These are phyloP conservation scores for Clarias batrachus DNA, from an alignment of 2,113 vertebrate genomes.

Conservation along the genomic window DNA sequence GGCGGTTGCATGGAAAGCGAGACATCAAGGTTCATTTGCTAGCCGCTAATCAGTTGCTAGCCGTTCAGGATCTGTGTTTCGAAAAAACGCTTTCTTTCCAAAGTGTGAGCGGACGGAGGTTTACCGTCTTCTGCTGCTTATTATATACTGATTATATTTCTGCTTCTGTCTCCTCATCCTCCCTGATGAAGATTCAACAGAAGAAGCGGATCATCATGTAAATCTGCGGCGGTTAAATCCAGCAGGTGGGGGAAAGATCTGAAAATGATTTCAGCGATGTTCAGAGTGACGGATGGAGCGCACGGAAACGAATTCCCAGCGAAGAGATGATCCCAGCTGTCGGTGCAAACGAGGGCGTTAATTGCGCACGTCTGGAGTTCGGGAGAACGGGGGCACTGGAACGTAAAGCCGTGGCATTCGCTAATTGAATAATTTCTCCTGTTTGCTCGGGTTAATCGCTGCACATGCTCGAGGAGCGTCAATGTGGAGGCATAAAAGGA, in stretches of 20 bases:
- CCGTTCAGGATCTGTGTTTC: neutral
- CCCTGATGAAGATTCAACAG: neutral
- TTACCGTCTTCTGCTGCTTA: neutral
- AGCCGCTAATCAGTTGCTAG: neutral
- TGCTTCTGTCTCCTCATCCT: neutral
- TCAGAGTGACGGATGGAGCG: conserved; percentile 34
- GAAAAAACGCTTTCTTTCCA: neutral
- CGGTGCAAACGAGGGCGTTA: conserved; percentile 36
- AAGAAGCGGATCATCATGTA: neutral
- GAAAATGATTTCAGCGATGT: conserved; percentile 31
- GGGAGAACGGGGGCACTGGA: conserved; percentile 21
- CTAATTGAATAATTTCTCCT: conserved; percentile 60
- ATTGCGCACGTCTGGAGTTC: conserved; percentile 41
- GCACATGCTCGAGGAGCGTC: conserved; percentile 42
- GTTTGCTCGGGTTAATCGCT: conserved; percentile 45
- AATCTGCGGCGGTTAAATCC: neutral
- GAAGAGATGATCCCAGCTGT: conserved; percentile 46
- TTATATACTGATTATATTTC: neutral
- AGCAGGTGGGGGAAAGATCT: conserved; percentile 11
- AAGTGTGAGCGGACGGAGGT: neutral
- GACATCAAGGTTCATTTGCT: neutral
- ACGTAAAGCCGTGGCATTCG: conserved; percentile 27
- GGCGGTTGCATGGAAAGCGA: neutral
- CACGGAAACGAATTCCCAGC: conserved; percentile 35
- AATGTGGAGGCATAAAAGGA: conserved; percentile 48